These are phyloP conservation scores for human (Homo sapiens) DNA, from an alignment of 2,113 vertebrate genomes.

Conservation along the genomic window GRCh38 chr1:95187501-95188000, in stretches of 20 bases:
- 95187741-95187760: neutral
- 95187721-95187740: neutral
- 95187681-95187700: neutral
- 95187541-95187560: neutral
- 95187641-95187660: neutral
- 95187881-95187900: neutral
- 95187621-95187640: neutral
- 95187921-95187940: neutral
- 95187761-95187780: neutral
- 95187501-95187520: neutral
- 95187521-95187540: neutral
- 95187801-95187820: neutral
- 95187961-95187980: neutral
- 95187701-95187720: neutral
- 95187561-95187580: neutral
- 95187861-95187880: neutral
- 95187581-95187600: neutral
- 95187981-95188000: neutral
- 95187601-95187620: neutral
- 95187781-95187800: neutral
- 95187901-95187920: neutral
- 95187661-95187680: neutral
- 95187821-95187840: neutral
- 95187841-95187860: neutral
- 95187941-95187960: neutral